These are phyloP conservation scores for Hemicrepidius hirtus DNA, from an alignment of 2,888 invertebrate genomes.

Conservation along the genomic window DNA sequence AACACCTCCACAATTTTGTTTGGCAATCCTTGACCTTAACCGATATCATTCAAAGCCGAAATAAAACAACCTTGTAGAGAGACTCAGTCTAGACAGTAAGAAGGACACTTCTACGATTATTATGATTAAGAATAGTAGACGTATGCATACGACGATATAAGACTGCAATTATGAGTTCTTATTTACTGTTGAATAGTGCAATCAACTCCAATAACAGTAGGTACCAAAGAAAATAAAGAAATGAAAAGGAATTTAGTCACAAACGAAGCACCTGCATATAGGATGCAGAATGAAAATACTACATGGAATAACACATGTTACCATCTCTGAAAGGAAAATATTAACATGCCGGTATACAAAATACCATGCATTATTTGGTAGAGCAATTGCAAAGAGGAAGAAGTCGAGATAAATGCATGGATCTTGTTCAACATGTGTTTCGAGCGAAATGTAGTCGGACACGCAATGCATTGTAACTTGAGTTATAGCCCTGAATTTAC, in stretches of 20 bases:
- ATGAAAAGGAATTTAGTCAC: background rate
- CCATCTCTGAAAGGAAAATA: constrained; percentile 12
- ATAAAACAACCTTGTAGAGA: too few relatives aligned
- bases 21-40: too few relatives aligned
- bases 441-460: constrained; percentile 15
- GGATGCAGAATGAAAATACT: background rate
- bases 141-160: too few relatives aligned
- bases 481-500: constrained; percentile 24
- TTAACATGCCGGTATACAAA: constrained; percentile 12
- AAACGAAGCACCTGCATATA: background rate
- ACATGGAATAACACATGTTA: constrained; percentile 26
- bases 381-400: constrained; percentile 27
- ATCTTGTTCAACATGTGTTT: constrained; percentile 36
- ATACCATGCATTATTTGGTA: constrained; percentile 28
- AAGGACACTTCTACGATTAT: too few relatives aligned
- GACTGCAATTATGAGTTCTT: too few relatives aligned
- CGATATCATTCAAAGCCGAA: too few relatives aligned
- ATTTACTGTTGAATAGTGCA: background rate
- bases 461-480: constrained; percentile 29
- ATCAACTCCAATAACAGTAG: background rate
- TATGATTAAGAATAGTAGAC: too few relatives aligned
- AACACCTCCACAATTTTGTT: too few relatives aligned
- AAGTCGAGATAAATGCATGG: constrained; percentile 28
- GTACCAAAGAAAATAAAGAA: background rate
- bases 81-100: too few relatives aligned